These are phyloP conservation scores for Antheraea yamamai DNA, from an alignment of 2,888 invertebrate species.

Conservation along the genomic window DNA sequence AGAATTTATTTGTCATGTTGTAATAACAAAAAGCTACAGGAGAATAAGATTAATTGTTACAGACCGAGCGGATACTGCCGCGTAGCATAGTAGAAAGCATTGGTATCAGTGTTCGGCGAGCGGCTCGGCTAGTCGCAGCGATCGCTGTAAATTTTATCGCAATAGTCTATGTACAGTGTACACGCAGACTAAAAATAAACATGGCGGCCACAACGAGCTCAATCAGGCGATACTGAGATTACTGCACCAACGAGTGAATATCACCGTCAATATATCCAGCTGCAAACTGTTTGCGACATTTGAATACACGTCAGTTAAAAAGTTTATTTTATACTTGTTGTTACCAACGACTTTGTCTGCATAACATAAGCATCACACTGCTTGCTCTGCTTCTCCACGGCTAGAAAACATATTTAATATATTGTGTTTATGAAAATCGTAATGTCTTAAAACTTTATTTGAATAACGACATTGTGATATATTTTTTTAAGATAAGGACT, in stretches of 20 bases:
- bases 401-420: no score
- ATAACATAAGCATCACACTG: no score
- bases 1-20: conserved; percentile 22
- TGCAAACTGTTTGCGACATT: conserved; percentile 20
- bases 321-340: no score
- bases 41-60: conserved; percentile 69
- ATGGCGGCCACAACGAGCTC: conserved; percentile 67
- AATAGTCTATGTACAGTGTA: conserved; percentile 74
- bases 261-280: conserved; percentile 53
- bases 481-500: no score
- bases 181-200: conserved; percentile 76
- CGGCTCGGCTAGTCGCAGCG: conserved; percentile 55
- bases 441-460: no score
- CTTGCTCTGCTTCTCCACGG: no score
- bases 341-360: no score
- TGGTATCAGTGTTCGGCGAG: conserved; percentile 63
- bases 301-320: not conserved
- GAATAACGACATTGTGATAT: no score
- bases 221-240: conserved; percentile 73
- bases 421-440: no score
- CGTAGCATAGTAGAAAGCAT: conserved; percentile 65
- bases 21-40: conserved; percentile 62
- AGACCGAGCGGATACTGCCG: conserved; percentile 62
- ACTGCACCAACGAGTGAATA: conserved; percentile 56
- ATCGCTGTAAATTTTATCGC: conserved; percentile 75